Percentiles rank a stretch among this genome's conserved stretches.
These are phyloP conservation scores for Tupiocoris notatus DNA, from an alignment of 2,888 invertebrate species.

Conservation along the genomic window DNA sequence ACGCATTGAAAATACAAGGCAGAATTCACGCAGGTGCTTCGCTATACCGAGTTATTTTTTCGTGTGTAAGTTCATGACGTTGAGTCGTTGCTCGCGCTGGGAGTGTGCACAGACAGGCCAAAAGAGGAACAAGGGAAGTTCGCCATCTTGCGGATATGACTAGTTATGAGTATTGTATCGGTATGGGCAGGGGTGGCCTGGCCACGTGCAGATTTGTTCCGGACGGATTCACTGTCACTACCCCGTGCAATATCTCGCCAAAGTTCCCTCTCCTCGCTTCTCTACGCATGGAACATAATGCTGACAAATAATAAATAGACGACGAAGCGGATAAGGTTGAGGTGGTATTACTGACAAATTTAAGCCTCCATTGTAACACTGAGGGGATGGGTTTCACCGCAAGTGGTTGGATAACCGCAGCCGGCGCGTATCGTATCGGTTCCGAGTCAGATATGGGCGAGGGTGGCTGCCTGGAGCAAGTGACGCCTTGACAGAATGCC, in stretches of 20 bases:
- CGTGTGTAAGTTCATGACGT: too few species aligned
- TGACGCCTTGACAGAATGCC: slow-evolving; percentile 14
- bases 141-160: slow-evolving; percentile 42
- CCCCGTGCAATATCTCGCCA: slow-evolving; percentile 34
- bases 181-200: background rate
- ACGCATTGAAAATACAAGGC: too few species aligned
- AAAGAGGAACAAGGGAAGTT: slow-evolving; percentile 11
- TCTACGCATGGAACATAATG: background rate
- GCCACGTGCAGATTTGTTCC: slow-evolving; percentile 46
- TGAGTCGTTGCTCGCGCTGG: too few species aligned
- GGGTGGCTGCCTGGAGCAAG: slow-evolving; percentile 9
- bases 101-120: background rate
- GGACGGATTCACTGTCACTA: slow-evolving; percentile 37
- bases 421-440: slow-evolving; percentile 15
- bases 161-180: slow-evolving; percentile 48
- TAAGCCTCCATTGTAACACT: slow-evolving; percentile 37
- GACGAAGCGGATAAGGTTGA: background rate
- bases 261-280: background rate
- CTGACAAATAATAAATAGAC: slow-evolving; percentile 36
- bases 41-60: too few species aligned
- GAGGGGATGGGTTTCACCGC: slow-evolving; percentile 4
- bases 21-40: too few species aligned
- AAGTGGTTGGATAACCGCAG: slow-evolving; percentile 36
- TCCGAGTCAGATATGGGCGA: background rate
- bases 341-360: slow-evolving; percentile 41